Evolutionary conservation across 2,113 vertebrate genomes (phyloP).

Genomic region (Apeltes quadracus): DNA sequence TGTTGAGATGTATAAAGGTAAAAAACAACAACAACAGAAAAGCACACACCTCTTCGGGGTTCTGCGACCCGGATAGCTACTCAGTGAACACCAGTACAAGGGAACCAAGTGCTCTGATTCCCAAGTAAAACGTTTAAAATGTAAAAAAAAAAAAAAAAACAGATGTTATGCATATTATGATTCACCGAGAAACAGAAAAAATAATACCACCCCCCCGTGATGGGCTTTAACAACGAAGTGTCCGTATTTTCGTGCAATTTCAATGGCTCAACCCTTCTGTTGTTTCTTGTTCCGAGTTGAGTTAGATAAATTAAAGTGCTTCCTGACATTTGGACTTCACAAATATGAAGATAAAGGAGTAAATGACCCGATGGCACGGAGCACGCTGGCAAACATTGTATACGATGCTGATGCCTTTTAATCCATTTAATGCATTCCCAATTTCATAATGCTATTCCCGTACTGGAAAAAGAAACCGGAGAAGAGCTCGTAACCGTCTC

Average conservation of each 20-base stretch:
- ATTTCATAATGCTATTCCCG: not conserved
- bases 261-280: not conserved
- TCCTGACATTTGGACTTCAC: not conserved
- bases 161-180: not conserved
- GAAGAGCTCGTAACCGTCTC: constrained; percentile 30
- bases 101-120: not conserved
- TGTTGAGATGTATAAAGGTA: not conserved
- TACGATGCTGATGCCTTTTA: constrained; percentile 3
- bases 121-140: not conserved
- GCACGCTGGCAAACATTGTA: no score
- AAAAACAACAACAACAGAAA: no score
- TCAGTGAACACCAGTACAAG: not conserved
- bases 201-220: not conserved
- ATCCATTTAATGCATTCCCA: constrained; percentile 6
- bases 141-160: not conserved
- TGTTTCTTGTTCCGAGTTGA: not conserved
- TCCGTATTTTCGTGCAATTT: not conserved
- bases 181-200: not conserved
- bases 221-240: not conserved
- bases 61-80: constrained; percentile 1
- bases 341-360: constrained; percentile 28
- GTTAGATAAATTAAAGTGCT: constrained; percentile 2
- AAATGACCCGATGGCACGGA: not conserved
- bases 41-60: not conserved
- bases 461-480: constrained; percentile 15